phyloP scores from a whole-genome alignment of 2,113 vertebrate species.

The Greenwoodochromis staneri region DNA sequence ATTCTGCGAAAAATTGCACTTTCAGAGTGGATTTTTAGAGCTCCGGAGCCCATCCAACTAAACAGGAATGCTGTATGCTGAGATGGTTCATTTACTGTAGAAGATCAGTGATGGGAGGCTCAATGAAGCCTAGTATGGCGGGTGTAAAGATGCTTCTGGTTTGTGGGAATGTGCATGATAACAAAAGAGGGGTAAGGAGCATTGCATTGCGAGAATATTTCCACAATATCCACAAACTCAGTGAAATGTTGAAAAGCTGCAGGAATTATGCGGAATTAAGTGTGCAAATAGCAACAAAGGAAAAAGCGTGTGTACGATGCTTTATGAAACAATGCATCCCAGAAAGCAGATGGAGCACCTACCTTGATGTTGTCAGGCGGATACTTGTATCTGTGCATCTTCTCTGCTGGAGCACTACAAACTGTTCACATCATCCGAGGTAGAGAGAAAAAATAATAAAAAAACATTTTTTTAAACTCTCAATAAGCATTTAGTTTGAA shows the following conservation, averaged over 20 bases:
- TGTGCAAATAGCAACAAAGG: neutral
- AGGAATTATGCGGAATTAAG: neutral
- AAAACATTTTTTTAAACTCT: neutral
- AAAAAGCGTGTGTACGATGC: neutral
- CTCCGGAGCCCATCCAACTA: neutral
- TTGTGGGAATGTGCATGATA: constrained; percentile 30
- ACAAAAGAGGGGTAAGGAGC: constrained; percentile 14
- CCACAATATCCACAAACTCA: neutral
- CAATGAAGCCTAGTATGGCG: constrained; percentile 52
- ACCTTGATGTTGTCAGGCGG: constrained; percentile 49
- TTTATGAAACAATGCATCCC: constrained; percentile 18
- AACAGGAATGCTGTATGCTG: neutral
- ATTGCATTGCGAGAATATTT: neutral
- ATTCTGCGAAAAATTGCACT: neutral
- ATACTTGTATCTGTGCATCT: constrained; percentile 49
- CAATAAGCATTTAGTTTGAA: neutral
- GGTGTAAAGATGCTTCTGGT: constrained; percentile 44
- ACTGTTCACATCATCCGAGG: neutral
- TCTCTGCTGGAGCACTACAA: constrained; percentile 41
- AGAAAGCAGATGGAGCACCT: constrained; percentile 13
- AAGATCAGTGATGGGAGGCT: neutral
- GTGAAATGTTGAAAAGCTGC: neutral
- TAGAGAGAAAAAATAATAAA: neutral
- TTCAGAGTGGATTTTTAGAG: neutral
- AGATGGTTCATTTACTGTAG: neutral